A percentile compares a stretch with the other conserved stretches of the same genome.
These are phyloP conservation scores for Empis livida DNA, from an alignment of 2,888 invertebrate genomes.

Conservation along the genomic window DNA sequence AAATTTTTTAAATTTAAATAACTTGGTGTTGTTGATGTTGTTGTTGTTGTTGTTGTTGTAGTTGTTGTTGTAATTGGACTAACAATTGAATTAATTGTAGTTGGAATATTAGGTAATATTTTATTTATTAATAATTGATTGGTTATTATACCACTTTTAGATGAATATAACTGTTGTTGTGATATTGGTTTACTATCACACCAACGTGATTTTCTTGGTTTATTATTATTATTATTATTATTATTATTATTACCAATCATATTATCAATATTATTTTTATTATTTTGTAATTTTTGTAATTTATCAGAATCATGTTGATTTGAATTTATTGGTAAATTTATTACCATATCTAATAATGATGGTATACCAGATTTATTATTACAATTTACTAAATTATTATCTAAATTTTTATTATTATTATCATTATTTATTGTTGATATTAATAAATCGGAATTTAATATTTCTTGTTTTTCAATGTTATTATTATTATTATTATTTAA, in stretches of 20 bases:
- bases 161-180: not conserved
- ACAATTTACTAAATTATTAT: not conserved
- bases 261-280: not conserved
- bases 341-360: constrained; percentile 32
- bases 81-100: not conserved
- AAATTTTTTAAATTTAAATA: constrained; percentile 45
- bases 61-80: too few relatives aligned
- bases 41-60: constrained; percentile 10
- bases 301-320: not conserved
- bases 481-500: constrained; percentile 32
- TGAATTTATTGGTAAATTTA: constrained; percentile 22
- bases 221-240: constrained; percentile 19
- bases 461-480: not conserved
- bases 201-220: constrained; percentile 34
- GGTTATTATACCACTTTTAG: not conserved
- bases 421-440: too few relatives aligned
- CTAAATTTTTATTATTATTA: too few relatives aligned
- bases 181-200: constrained; percentile 18
- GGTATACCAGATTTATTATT: constrained; percentile 18
- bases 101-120: not conserved
- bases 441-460: too few relatives aligned
- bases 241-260: not conserved
- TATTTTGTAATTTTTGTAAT: not conserved
- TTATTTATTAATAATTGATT: not conserved
- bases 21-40: constrained; percentile 20